These are phyloP conservation scores for Bovichtus diacanthus DNA, from an alignment of 2,797 vertebrate genomes.

Conservation along the genomic window DNA sequence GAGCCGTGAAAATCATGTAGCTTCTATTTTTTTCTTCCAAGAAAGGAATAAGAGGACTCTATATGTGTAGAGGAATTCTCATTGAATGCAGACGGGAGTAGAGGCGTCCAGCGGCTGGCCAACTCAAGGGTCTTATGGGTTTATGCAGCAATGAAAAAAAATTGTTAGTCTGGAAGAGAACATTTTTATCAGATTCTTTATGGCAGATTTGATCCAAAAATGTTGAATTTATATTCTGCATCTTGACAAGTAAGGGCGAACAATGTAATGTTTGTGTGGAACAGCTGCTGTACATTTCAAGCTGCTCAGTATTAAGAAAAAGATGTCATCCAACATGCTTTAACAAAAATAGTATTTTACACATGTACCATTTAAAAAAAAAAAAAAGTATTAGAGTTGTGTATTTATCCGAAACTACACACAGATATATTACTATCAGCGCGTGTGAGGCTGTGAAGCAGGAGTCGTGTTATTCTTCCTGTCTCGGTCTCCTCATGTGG, in stretches of 20 bases:
- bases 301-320: constrained; percentile 25
- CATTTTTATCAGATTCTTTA: neutral
- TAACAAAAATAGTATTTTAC: constrained; percentile 29
- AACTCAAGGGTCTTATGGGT: constrained; percentile 3
- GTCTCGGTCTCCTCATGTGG: constrained; percentile 27
- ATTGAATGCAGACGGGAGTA: constrained; percentile 22
- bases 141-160: constrained; percentile 24
- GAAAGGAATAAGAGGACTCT: constrained; percentile 53
- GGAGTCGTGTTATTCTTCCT: constrained; percentile 12
- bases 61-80: constrained; percentile 36
- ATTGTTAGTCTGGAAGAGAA: neutral
- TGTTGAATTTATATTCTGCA: constrained; percentile 14
- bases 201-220: constrained; percentile 12
- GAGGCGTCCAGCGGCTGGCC: neutral
- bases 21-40: constrained; percentile 65
- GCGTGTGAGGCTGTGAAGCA: constrained; percentile 29
- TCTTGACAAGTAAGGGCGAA: neutral
- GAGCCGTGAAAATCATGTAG: constrained; percentile 71
- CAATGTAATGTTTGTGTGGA: neutral
- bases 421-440: constrained; percentile 10
- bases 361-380: constrained; percentile 5
- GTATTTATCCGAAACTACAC: constrained; percentile 14
- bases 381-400: constrained; percentile 27
- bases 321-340: constrained; percentile 34
- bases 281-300: constrained; percentile 43